Evolutionary conservation across 2,888 invertebrate genomes (phyloP).

Genomic region (Lysandra coridon): DNA sequence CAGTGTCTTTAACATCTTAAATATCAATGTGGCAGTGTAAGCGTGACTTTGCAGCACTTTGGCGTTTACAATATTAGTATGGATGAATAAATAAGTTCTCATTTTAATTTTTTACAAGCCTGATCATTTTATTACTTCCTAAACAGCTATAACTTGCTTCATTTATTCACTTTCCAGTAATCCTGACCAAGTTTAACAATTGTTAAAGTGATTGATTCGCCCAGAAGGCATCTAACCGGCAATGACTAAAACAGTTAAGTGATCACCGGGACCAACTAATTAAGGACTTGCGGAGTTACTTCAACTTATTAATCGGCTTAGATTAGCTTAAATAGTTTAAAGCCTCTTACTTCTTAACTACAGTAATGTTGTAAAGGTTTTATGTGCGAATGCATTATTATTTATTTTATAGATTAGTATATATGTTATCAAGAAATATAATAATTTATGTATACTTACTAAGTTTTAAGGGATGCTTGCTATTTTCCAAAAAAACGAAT

Average conservation of each 20-base stretch:
- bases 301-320: conserved; percentile 10
- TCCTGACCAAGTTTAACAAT: conserved; percentile 2
- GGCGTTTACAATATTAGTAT: too few relatives aligned
- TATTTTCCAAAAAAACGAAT: too few relatives aligned
- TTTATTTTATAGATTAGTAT: too few relatives aligned
- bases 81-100: too few relatives aligned
- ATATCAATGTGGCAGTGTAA: too few relatives aligned
- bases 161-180: neutral
- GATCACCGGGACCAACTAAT: conserved; percentile 20
- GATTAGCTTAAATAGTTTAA: conserved; percentile 11
- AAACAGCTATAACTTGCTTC: neutral
- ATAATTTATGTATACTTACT: too few relatives aligned
- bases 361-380: neutral
- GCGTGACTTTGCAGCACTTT: too few relatives aligned
- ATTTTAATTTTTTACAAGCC: too few relatives aligned
- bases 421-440: too few relatives aligned
- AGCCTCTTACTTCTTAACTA: neutral
- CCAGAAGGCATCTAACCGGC: conserved; percentile 20
- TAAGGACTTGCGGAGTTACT: conserved; percentile 7
- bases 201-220: conserved; percentile 21
- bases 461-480: too few relatives aligned
- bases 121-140: neutral
- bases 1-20: too few relatives aligned
- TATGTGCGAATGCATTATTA: neutral
- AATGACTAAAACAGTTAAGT: conserved; percentile 19